Percentiles rank a stretch among this genome's conserved stretches.
These are phyloP conservation scores for Toxotes jaculatrix DNA, from an alignment of 2,113 vertebrate species.

Conservation along the genomic window DNA sequence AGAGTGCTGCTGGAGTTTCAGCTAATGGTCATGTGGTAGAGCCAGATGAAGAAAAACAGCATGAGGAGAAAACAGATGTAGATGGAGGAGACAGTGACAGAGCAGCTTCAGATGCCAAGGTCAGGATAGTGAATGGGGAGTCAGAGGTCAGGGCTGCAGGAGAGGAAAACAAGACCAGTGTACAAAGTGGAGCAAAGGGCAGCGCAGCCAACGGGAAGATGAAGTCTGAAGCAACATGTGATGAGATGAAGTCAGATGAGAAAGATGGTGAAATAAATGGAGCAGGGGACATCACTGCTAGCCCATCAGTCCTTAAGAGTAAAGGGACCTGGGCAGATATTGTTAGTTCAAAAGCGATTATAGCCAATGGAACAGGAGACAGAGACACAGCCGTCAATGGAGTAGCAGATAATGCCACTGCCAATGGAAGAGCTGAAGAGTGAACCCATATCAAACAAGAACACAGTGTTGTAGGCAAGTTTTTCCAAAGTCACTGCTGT, in stretches of 20 bases:
- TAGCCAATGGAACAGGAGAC: slow-evolving; percentile 49
- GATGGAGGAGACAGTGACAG: slow-evolving; percentile 3
- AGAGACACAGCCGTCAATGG: slow-evolving; percentile 44
- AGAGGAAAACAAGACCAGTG: slow-evolving; percentile 13
- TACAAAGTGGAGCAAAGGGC: neutral
- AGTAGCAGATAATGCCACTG: slow-evolving; percentile 29
- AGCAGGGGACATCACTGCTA: neutral
- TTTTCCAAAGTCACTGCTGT: slow-evolving; percentile 66
- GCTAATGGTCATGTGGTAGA: slow-evolving; percentile 50
- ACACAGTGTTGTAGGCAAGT: slow-evolving; percentile 22
- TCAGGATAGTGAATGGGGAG: slow-evolving; percentile 37
- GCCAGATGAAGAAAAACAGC: slow-evolving; percentile 26
- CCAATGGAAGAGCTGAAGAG: slow-evolving; percentile 52
- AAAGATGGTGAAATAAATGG: slow-evolving; percentile 49
- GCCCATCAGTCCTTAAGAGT: slow-evolving; percentile 55
- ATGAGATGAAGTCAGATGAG: slow-evolving; percentile 23
- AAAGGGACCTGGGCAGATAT: slow-evolving; percentile 67
- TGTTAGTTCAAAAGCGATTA: slow-evolving; percentile 60
- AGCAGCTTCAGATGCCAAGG: slow-evolving; percentile 29
- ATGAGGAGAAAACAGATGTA: slow-evolving; percentile 32
- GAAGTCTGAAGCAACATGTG: slow-evolving; percentile 4
- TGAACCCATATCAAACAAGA: slow-evolving; percentile 39
- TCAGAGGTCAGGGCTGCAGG: slow-evolving; percentile 18
- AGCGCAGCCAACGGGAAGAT: slow-evolving; percentile 21
- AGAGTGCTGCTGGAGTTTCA: slow-evolving; percentile 12